A percentile compares a stretch with the other conserved stretches of the same genome.
These are phyloP conservation scores for Drosophila prolongata DNA, from an alignment of 2,888 invertebrate genomes.

Conservation along the genomic window DNA sequence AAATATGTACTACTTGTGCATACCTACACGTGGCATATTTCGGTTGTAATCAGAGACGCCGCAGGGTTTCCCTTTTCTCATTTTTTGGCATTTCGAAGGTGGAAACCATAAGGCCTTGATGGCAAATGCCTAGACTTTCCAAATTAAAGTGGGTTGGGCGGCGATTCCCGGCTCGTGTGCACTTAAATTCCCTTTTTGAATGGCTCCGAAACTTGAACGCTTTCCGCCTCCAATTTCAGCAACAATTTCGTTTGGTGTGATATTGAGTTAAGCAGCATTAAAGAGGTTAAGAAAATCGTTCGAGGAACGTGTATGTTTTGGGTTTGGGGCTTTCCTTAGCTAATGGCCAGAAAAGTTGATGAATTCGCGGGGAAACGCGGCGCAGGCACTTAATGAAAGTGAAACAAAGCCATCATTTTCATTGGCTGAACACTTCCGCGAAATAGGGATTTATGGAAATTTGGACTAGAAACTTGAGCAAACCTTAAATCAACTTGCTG, in stretches of 20 bases:
- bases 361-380: constrained; percentile 13
- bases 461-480: neutral
- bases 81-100: constrained; percentile 34
- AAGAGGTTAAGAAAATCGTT: constrained; percentile 25
- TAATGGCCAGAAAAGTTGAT: constrained; percentile 21
- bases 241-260: constrained; percentile 33
- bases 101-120: constrained; percentile 58
- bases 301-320: neutral
- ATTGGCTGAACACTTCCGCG: constrained; percentile 7
- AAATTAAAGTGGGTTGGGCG: constrained; percentile 49
- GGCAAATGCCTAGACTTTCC: constrained; percentile 65
- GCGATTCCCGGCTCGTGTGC: constrained; percentile 7
- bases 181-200: constrained; percentile 26
- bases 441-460: constrained; percentile 5
- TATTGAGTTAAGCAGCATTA: constrained; percentile 29
- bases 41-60: constrained; percentile 53
- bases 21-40: constrained; percentile 48
- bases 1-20: neutral
- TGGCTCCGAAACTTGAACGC: constrained; percentile 30
- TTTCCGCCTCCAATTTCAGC: constrained; percentile 28
- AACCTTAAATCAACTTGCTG: constrained; percentile 2
- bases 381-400: constrained; percentile 15
- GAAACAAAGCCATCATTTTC: constrained; percentile 5
- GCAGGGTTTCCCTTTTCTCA: constrained; percentile 44
- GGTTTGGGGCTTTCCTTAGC: neutral